These are phyloP conservation scores for Shinisaurus crocodilurus DNA, from an alignment of 2,113 vertebrate genomes.

Conservation along the genomic window DNA sequence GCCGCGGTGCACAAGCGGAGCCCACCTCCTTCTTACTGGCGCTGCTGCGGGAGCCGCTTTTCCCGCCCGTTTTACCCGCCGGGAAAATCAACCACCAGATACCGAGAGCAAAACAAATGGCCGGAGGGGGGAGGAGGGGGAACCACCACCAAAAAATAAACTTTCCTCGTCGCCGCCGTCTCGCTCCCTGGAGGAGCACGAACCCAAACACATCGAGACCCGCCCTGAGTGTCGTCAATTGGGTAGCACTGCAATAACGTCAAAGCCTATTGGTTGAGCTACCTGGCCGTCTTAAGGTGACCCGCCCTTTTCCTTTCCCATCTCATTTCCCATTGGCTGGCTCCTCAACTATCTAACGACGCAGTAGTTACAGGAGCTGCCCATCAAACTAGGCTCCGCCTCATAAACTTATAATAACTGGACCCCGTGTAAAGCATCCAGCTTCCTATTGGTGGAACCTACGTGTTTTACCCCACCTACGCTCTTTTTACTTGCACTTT, in stretches of 20 bases:
- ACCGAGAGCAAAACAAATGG: background rate
- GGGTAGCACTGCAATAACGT: constrained; percentile 39
- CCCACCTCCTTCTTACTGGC: constrained; percentile 2
- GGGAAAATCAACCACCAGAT: background rate
- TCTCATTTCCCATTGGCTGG: constrained; percentile 49
- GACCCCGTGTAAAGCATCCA: background rate
- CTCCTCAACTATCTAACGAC: background rate
- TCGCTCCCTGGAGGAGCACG: constrained; percentile 78
- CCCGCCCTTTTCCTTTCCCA: constrained; percentile 62
- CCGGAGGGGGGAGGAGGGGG: constrained; percentile 45
- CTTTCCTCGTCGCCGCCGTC: constrained; percentile 78
- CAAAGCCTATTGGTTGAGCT: background rate
- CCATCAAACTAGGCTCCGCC: constrained; percentile 4
- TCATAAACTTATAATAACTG: background rate
- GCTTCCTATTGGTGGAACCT: background rate
- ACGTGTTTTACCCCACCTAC: no score
- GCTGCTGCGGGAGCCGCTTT: background rate
- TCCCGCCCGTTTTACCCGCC: background rate
- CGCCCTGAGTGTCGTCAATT: constrained; percentile 64
- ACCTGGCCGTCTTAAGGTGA: constrained; percentile 51
- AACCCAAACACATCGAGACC: constrained; percentile 80
- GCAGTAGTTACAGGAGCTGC: constrained; percentile 6
- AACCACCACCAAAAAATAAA: constrained; percentile 72
- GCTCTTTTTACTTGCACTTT: background rate
- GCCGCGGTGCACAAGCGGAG: constrained; percentile 1